phyloP scores from a whole-genome alignment of 1,140 invertebrate genomes.

The Probaryconus sp. region DNA sequence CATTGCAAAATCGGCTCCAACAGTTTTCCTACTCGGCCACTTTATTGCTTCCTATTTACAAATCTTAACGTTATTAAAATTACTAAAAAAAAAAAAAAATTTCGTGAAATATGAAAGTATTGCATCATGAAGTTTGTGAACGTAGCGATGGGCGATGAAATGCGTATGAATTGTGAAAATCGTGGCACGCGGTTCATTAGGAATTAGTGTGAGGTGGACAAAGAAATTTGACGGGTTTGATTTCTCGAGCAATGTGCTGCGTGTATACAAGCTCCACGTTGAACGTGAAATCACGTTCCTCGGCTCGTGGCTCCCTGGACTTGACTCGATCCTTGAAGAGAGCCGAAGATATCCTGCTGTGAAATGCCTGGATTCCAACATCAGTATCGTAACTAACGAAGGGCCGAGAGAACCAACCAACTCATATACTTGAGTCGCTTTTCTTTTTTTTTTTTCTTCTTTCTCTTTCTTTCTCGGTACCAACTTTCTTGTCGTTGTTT shows the following conservation, averaged over 20 bases:
- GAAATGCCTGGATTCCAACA: slow-evolving; percentile 59
- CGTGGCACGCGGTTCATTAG: slow-evolving; percentile 33
- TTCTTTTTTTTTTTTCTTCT: slow-evolving; percentile 63
- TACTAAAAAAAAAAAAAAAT: too few species aligned
- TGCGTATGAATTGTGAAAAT: slow-evolving; percentile 30
- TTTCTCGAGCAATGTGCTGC: slow-evolving; percentile 36
- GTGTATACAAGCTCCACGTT: slow-evolving; percentile 40
- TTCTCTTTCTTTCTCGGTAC: slow-evolving; percentile 56
- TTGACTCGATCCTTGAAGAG: slow-evolving; percentile 60
- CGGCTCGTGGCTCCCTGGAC: slow-evolving; percentile 17
- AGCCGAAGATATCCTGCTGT: slow-evolving; percentile 57
- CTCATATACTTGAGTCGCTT: slow-evolving; percentile 53
- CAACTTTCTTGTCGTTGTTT: slow-evolving; percentile 58
- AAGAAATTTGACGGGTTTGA: slow-evolving; percentile 42
- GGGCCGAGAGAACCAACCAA: slow-evolving; percentile 38
- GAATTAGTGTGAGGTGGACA: slow-evolving; percentile 1
- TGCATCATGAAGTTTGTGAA: too few species aligned
- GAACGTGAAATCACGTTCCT: slow-evolving; percentile 41
- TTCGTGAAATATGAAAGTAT: neutral
- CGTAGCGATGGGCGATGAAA: slow-evolving; percentile 29
- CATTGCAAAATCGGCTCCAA: slow-evolving; percentile 11
- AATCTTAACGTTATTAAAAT: too few species aligned
- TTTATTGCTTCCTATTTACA: neutral
- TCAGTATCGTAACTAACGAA: slow-evolving; percentile 56
- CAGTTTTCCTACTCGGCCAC: neutral